Percentiles rank a stretch among this genome's conserved stretches.
Conservation (phyloP, 2,888 invertebrate species). For the Phasia obesa region DNA sequence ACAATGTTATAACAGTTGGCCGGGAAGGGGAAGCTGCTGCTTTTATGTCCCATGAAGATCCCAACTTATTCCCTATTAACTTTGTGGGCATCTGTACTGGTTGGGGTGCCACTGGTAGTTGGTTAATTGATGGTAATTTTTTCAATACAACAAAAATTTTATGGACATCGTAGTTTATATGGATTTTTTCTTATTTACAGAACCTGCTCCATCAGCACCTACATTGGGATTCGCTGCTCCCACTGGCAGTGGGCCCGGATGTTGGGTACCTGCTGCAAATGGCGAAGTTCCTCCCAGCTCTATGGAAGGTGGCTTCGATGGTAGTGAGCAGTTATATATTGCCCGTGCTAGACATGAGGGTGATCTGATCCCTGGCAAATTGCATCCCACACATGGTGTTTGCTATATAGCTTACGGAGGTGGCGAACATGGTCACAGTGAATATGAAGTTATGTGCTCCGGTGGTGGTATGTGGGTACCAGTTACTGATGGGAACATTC, state of each 20-base stretch:
- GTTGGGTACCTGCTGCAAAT: slow-evolving; percentile 85
- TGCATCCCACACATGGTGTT: slow-evolving; percentile 86
- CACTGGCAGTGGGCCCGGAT: slow-evolving; percentile 80
- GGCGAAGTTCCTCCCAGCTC: slow-evolving; percentile 89
- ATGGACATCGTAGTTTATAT: neutral
- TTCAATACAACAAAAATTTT: neutral
- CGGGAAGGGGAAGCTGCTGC: slow-evolving; percentile 88
- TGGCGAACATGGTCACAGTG: slow-evolving; percentile 85
- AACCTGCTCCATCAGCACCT: slow-evolving; percentile 62
- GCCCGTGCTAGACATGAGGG: slow-evolving; percentile 88
- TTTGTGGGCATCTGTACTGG: slow-evolving; percentile 93
- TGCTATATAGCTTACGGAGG: slow-evolving; percentile 91
- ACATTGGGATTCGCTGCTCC: slow-evolving; percentile 76
- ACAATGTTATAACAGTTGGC: slow-evolving; percentile 87
- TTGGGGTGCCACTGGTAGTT: slow-evolving; percentile 92
- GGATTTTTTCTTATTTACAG: slow-evolving; percentile 12
- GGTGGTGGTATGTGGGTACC: slow-evolving; percentile 87
- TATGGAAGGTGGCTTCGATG: slow-evolving; percentile 86
- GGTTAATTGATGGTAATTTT: slow-evolving; percentile 90
- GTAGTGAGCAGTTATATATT: slow-evolving; percentile 85
- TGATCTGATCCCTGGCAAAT: slow-evolving; percentile 90
- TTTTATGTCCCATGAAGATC: slow-evolving; percentile 89
- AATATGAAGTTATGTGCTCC: slow-evolving; percentile 88
- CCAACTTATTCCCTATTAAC: slow-evolving; percentile 87
- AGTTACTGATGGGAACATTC: slow-evolving; percentile 85